Evolutionary conservation across 2,888 invertebrate genomes (phyloP), one percentile per base, ranked within the genome.

Genomic region (Brachypalpus laphriformis): DNA sequence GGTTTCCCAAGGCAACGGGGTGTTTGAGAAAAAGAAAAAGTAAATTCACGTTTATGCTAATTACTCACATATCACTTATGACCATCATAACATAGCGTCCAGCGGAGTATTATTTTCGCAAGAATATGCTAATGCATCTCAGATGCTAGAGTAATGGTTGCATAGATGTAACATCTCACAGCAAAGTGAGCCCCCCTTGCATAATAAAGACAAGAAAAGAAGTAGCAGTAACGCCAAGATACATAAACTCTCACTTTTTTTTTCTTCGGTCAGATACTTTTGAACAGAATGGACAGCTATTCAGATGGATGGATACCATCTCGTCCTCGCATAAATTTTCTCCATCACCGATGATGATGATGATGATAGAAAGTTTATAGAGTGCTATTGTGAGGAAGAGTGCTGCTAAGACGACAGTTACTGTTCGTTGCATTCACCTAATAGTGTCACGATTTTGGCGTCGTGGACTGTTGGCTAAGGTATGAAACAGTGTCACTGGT

Each of bases 31-130:
- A 56, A 42, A 61, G 65, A 61, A 70, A 70, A 57, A 68, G 51
- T 54, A 75, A 75, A 71, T 68, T 76, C 71, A 82, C 70, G 76
- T 71, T 54, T 82, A 76, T 76, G 76, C 71, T 82, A 82, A 82
- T 82, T 71, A 71, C 65, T 54, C 57, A 57, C 42, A 65, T 82
- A 82, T 82, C 82, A 76, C 82, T 75, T 76, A 65, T 76, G 76
- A 65, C 45, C 63, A 82, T 82, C 76, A 70, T 71, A 82, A 76
- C 82, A 51, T 65, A 71, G 54, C 71, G 49, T 42, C 63, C 63
- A 78, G 28, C 11, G 28, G 34, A 25, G 65, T 37, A 59, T 51
- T 59, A 70, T 75, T 75, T 75, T 42, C 70, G 71, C 71, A 72
- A 78, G 63, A 71, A 78, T 78, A 82, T 82, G 82, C 63, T 65